Evolutionary conservation across 2,797 vertebrate genomes (phyloP).

Genomic region (Esox masquinongy): DNA sequence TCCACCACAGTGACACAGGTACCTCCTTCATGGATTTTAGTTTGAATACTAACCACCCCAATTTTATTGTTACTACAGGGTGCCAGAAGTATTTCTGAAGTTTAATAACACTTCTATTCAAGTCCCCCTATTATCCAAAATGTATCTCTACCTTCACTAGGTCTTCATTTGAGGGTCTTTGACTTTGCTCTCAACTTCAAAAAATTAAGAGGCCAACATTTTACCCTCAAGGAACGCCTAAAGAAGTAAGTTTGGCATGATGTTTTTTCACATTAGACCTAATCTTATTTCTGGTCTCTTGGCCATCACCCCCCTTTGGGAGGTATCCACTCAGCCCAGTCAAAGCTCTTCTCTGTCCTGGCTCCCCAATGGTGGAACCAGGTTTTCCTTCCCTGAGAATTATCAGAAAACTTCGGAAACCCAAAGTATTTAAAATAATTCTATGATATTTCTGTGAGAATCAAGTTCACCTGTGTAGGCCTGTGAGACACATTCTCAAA

Average conservation of each 20-base stretch:
- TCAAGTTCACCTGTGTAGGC: not conserved
- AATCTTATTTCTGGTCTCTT: constrained; percentile 34
- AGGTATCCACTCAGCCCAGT: too few relatives aligned
- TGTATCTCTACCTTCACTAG: not conserved
- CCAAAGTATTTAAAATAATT: too few relatives aligned
- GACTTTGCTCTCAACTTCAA: not conserved
- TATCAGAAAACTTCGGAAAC: too few relatives aligned
- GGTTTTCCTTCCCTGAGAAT: too few relatives aligned
- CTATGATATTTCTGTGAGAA: not conserved
- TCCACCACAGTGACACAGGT: not conserved
- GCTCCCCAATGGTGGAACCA: too few relatives aligned
- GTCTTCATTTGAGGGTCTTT: not conserved
- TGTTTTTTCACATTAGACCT: constrained; percentile 41
- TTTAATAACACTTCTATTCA: not conserved
- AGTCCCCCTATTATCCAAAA: not conserved
- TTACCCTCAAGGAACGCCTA: constrained; percentile 12
- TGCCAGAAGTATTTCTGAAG: not conserved
- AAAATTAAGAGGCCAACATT: not conserved
- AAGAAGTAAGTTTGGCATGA: constrained; percentile 24
- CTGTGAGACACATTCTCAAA: not conserved
- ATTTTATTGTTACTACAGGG: not conserved
- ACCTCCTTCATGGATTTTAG: not conserved
- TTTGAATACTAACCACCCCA: not conserved
- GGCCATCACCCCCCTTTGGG: too few relatives aligned
- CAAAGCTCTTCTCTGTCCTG: too few relatives aligned